These are phyloP conservation scores for Bovichtus diacanthus DNA, from an alignment of 2,797 vertebrate species.

Conservation along the genomic window DNA sequence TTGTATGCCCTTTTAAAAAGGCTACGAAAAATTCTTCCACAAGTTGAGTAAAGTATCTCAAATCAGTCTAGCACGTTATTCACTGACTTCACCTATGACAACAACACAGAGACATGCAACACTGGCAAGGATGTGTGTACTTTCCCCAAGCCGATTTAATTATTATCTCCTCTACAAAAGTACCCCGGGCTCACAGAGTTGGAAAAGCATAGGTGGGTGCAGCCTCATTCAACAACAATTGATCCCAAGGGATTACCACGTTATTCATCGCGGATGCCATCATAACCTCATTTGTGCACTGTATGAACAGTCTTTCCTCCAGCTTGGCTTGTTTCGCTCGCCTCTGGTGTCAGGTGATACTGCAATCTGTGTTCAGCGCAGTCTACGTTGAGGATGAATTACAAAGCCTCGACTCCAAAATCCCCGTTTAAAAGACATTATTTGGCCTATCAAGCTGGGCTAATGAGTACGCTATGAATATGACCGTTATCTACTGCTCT, in stretches of 20 bases:
- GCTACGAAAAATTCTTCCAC: neutral
- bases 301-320: constrained; percentile 44
- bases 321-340: constrained; percentile 17
- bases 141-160: constrained; percentile 46
- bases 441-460: constrained; percentile 50
- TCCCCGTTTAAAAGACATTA: constrained; percentile 49
- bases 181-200: constrained; percentile 23
- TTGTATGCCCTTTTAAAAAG: neutral
- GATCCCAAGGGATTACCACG: constrained; percentile 56
- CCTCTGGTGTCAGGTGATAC: constrained; percentile 52
- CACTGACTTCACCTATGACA: constrained; percentile 10
- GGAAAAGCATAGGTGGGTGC: constrained; percentile 44
- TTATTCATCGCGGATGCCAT: constrained; percentile 53
- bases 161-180: constrained; percentile 50
- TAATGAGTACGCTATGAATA: constrained; percentile 61
- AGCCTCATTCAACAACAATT: constrained; percentile 40
- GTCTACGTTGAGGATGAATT: constrained; percentile 36
- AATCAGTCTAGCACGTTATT: constrained; percentile 27
- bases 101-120: constrained; percentile 20
- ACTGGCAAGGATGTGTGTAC: constrained; percentile 16
- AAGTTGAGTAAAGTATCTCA: constrained; percentile 10
- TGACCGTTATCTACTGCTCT: constrained; percentile 52
- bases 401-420: constrained; percentile 28
- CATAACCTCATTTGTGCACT: constrained; percentile 44
- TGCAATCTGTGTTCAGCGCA: constrained; percentile 45